Evolutionary conservation across 1,140 invertebrate genomes (phyloP).

Genomic region (Drosophila aff.): DNA sequence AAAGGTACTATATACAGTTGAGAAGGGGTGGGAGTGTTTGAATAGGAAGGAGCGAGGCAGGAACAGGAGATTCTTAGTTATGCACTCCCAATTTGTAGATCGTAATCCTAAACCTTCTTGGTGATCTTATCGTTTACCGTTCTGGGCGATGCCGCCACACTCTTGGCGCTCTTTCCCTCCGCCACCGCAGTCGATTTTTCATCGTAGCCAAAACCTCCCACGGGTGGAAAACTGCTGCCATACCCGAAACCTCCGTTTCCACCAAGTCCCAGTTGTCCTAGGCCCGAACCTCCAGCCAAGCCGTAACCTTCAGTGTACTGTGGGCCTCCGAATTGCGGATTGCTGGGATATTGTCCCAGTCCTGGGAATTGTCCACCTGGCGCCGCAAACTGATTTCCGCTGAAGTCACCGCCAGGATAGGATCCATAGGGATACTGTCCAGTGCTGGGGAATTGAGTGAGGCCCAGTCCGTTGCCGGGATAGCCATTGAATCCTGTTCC

Average conservation of each 20-base stretch:
- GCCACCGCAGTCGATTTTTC: conserved; percentile 50
- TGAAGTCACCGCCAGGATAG: conserved; percentile 54
- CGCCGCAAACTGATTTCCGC: conserved; percentile 51
- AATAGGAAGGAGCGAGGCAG: not conserved
- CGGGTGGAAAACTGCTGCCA: conserved; percentile 14
- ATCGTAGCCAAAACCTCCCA: conserved; percentile 53
- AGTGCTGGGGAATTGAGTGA: conserved; percentile 61
- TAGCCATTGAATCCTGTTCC: conserved; percentile 26
- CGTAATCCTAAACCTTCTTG: conserved; percentile 58
- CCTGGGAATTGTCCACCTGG: conserved; percentile 57
- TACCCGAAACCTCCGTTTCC: conserved; percentile 42
- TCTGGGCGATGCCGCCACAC: conserved; percentile 24
- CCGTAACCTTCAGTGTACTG: conserved; percentile 80
- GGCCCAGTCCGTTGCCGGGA: conserved; percentile 43
- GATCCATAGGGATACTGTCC: conserved; percentile 60
- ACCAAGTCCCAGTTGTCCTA: conserved; percentile 58
- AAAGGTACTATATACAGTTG: conserved; percentile 43
- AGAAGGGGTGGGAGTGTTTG: not conserved
- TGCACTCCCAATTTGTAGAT: not conserved
- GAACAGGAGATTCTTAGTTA: not conserved
- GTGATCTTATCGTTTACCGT: conserved; percentile 72
- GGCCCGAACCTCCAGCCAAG: conserved; percentile 36
- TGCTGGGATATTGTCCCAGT: conserved; percentile 52
- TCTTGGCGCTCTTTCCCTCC: conserved; percentile 73
- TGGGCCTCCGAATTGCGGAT: conserved; percentile 53